Base-by-base conservation (phyloP, 2,797 vertebrate genomes). In the Rallus crepitans region DNA sequence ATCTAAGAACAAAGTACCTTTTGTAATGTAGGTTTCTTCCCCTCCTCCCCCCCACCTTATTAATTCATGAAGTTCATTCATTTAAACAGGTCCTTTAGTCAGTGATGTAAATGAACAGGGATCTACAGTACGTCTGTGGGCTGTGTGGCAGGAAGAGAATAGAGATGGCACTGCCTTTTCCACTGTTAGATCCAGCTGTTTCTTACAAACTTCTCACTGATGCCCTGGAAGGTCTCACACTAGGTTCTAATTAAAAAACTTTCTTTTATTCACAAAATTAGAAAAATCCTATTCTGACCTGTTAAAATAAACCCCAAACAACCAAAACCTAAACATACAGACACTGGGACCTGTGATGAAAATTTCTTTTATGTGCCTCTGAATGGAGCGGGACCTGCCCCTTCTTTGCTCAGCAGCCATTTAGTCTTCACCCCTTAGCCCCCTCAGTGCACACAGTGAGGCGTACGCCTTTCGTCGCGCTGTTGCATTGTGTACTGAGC, bases 31-130 rank as follows among this genome's bases (percentile, higher is more conserved):
- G 78, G 83, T 92, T 91, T 89, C 75, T 81, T 21, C 13, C 13
- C 27, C 45, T 23, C 47, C 47, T 48, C 47, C 27, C 24, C 40
- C 25, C 15, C 2, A 1, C 50, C 42, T 96, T 94, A 93, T 48
- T 95, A 97, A 95, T 94, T 95, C 91, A 94, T 82, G 71, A 92
- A 94, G 80, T 96, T 94, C 94, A 92, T 95, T 95, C 85, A 96
- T 94, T 96, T 94, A 95, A 96, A 93, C 73, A 94, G 73, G 63
- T 94, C 77, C 70, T 88, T 95, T 61, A 95, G 88, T 93, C 86
- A 82, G 39, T 50, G 68, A 95, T 87, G 90, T 71, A 95, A 97
- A 95, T 77, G 91, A 94, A 94, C 75, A 92, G 86, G 60, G 87
- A 91, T 87, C 89, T 84, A 91, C 79, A 89, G 83, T 71, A 61